phyloP scores from a whole-genome alignment of 2,113 vertebrate genomes.

The Tragelaphus imberbis region DNA sequence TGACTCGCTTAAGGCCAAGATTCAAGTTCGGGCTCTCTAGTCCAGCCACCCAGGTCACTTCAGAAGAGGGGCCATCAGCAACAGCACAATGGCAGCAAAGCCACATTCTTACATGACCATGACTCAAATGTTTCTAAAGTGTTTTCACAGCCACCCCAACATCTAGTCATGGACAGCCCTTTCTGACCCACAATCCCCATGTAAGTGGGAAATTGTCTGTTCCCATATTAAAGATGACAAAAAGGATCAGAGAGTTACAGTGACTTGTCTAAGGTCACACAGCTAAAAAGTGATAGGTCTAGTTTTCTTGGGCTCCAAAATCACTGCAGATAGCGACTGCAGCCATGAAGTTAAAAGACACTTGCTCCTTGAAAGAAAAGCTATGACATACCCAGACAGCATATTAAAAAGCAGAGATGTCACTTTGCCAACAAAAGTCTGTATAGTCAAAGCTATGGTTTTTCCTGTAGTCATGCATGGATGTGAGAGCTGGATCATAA shows the following conservation, averaged over 20 bases:
- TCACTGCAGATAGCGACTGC: neutral
- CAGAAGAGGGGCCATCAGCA: neutral
- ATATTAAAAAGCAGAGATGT: neutral
- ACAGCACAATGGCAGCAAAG: fast-evolving
- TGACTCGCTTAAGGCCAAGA: neutral
- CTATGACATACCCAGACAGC: neutral
- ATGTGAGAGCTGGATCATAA: neutral
- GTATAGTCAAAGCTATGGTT: neutral
- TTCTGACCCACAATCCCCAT: neutral
- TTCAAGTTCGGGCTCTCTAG: neutral
- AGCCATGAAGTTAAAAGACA: neutral
- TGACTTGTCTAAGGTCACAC: neutral
- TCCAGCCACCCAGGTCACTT: neutral
- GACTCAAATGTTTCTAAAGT: neutral
- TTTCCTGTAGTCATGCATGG: neutral
- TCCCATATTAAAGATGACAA: neutral
- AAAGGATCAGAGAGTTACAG: neutral
- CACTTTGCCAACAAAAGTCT: neutral
- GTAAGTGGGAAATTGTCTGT: neutral
- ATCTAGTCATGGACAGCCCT: neutral
- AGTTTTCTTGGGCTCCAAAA: neutral
- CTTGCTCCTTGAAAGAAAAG: neutral
- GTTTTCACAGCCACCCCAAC: neutral
- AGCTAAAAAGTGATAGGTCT: neutral
- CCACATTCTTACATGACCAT: neutral